Evolutionary conservation across 1,140 invertebrate genomes (phyloP).

Genomic region (Macrobrachium nipponense): DNA sequence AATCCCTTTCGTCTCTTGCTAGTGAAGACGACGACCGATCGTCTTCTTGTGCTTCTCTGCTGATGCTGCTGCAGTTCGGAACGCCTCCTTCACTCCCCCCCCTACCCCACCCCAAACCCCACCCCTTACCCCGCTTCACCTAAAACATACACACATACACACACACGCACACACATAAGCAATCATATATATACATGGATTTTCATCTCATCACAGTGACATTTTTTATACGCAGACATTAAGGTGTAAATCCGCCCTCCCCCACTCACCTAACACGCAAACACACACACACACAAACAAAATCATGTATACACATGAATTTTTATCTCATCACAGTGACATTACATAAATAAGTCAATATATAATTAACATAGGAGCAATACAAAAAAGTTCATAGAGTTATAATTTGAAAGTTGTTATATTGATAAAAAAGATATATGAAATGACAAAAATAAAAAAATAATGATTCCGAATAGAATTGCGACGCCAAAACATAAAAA

Average conservation of each 20-base stretch:
- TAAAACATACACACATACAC: not conserved
- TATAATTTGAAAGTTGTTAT: no score
- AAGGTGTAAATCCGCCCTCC: no score
- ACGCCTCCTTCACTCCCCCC: no score
- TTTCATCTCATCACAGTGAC: not conserved
- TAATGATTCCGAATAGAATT: no score
- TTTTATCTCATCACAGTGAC: not conserved
- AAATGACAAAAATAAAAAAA: no score
- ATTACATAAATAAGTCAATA: no score
- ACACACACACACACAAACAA: slow-evolving; percentile 8
- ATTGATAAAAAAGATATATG: no score
- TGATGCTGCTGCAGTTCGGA: not conserved
- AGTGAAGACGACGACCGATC: not conserved
- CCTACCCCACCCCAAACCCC: not conserved
- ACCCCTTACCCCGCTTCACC: not conserved
- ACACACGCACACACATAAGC: slow-evolving; percentile 11
- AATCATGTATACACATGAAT: slow-evolving; percentile 2
- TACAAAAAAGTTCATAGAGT: no score
- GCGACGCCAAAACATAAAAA: no score
- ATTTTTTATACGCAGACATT: not conserved
- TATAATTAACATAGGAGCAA: no score
- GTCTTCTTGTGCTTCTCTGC: no score
- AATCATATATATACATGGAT: not conserved
- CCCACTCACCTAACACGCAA: not conserved
- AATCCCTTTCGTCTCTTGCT: slow-evolving; percentile 10